These are phyloP conservation scores for Mesocricetus auratus DNA, from an alignment of 2,113 vertebrate genomes.

Conservation along the genomic window DNA sequence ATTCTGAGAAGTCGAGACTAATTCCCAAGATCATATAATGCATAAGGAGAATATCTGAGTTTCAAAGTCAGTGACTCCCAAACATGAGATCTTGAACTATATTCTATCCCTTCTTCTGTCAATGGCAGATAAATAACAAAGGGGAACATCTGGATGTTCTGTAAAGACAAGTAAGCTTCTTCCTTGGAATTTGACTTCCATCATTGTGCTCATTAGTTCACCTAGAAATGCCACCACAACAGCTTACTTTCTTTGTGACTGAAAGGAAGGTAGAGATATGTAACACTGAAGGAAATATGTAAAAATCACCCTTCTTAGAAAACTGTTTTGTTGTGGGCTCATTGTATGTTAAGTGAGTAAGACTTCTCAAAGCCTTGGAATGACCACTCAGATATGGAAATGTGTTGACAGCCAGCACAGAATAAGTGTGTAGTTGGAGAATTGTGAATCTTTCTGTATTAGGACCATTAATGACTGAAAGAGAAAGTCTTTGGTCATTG, in stretches of 20 bases:
- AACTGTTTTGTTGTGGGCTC: background rate
- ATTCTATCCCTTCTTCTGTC: background rate
- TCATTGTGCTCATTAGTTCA: background rate
- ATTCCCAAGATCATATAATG: background rate
- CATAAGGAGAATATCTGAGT: background rate
- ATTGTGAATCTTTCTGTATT: background rate
- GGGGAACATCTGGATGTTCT: background rate
- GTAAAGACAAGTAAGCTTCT: background rate
- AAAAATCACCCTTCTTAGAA: background rate
- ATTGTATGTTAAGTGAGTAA: background rate
- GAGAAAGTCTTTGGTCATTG: background rate
- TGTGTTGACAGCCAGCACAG: background rate
- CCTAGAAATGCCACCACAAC: background rate
- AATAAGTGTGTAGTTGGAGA: background rate
- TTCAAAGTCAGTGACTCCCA: slow-evolving; percentile 16
- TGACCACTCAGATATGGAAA: background rate
- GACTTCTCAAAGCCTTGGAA: background rate
- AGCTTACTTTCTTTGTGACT: background rate
- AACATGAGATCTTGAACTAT: slow-evolving; percentile 20
- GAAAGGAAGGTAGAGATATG: background rate
- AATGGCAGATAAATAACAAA: background rate
- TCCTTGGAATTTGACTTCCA: background rate
- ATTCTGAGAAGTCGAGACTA: background rate
- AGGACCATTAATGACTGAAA: background rate
- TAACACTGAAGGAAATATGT: background rate